phyloP scores from a whole-genome alignment of 2,113 vertebrate genomes.

The Tragelaphus scriptus region DNA sequence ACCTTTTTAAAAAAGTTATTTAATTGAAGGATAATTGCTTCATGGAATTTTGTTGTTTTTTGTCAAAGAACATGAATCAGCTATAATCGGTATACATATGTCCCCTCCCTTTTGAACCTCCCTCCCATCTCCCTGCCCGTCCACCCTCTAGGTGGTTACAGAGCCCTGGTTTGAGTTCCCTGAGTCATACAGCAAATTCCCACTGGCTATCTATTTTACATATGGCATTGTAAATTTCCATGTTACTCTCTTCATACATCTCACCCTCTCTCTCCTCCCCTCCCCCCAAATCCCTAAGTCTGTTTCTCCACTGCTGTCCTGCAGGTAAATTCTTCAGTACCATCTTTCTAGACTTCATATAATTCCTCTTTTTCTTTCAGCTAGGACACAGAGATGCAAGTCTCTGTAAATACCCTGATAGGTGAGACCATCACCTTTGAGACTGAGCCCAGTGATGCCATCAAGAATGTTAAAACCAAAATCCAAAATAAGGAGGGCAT shows the following conservation, averaged over 20 bases:
- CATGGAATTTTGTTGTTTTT: background rate
- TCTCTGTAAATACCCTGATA: background rate
- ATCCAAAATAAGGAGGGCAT: background rate
- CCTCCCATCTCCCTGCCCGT: background rate
- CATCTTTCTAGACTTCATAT: background rate
- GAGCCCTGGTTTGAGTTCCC: background rate
- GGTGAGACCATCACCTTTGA: background rate
- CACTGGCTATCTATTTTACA: background rate
- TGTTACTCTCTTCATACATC: background rate
- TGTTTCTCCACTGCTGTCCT: background rate
- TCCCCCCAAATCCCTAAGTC: accelerated
- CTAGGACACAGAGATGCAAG: background rate
- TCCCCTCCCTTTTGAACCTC: background rate
- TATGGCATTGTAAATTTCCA: background rate
- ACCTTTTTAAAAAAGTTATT: background rate
- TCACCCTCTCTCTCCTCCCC: background rate
- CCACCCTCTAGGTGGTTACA: background rate
- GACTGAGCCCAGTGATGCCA: background rate
- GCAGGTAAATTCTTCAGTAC: background rate
- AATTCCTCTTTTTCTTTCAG: background rate
- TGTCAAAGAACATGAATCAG: background rate
- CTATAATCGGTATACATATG: background rate
- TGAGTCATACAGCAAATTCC: background rate
- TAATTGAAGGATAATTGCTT: background rate
- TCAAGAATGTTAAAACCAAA: background rate